Percentiles rank a stretch among this genome's conserved stretches.
These are phyloP conservation scores for Exaiptasia diaphana DNA, from an alignment of 64 coral and sea anemone genomes.

Conservation along the genomic window DNA sequence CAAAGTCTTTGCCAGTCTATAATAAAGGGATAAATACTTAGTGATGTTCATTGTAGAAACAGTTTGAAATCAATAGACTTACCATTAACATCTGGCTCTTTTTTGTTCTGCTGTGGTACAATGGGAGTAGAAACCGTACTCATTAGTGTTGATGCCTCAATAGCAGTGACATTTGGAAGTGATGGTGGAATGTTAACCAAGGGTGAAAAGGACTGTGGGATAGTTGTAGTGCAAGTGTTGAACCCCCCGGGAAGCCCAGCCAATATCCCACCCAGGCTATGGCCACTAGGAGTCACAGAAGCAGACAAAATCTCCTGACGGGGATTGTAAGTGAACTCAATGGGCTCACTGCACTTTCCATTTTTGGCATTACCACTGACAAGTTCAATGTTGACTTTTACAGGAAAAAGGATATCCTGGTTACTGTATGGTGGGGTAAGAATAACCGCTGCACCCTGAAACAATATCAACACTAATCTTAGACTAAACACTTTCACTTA, in stretches of 20 bases:
- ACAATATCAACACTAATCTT: no score
- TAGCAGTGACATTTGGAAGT: background rate
- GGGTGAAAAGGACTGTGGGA: background rate
- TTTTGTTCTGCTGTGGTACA: no score
- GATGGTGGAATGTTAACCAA: background rate
- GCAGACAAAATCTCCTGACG: background rate
- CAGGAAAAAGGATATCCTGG: slow-evolving; percentile 61
- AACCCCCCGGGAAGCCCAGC: slow-evolving; percentile 48
- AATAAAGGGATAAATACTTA: background rate
- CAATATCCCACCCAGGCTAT: slow-evolving; percentile 46
- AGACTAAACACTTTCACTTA: background rate
- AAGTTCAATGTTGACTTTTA: slow-evolving; percentile 77
- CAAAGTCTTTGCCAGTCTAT: slow-evolving; percentile 69
- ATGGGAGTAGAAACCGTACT: no score
- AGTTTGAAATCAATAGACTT: no score
- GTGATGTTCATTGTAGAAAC: no score
- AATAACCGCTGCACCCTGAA: slow-evolving; percentile 86
- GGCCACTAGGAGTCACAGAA: slow-evolving; percentile 44
- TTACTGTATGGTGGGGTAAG: slow-evolving; percentile 76
- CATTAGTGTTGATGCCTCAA: background rate
- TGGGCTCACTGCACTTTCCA: slow-evolving; percentile 87
- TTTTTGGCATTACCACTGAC: slow-evolving; percentile 65
- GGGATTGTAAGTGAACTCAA: slow-evolving; percentile 91
- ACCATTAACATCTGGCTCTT: background rate
- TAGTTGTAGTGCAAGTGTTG: slow-evolving; percentile 40